Evolutionary conservation across 2,113 vertebrate species (phyloP), one percentile per base, ranked within the genome.

Genomic region (Myrmophylax atrothorax): DNA sequence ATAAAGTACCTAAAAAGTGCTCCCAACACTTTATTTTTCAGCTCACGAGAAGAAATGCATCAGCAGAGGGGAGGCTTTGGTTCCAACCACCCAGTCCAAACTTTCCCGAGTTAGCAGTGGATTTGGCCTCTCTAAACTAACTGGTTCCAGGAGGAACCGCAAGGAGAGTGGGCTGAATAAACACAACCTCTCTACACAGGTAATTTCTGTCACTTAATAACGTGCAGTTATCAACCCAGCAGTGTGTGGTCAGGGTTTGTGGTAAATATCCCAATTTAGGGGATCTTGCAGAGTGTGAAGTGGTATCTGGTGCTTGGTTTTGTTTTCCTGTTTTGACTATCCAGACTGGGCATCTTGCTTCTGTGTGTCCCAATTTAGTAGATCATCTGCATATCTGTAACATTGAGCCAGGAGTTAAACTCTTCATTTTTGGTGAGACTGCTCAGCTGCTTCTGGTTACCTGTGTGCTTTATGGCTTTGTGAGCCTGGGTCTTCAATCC

Each of bases 101-200:
- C 97, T 99, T 82, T 99, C 99, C 52, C 96, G 99, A 13, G 99
- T 99, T 87, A 99, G 99, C 98, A 99, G 99, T 56, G 99, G 99
- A 33, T 99, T 99, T 7, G 99, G 99, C n/a, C 98, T 99, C 49
- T 99, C 99, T 82, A 99, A 99, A 96, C 97, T 99, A 72, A 99
- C 99, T 1, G 99, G 99, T 18, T 99, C 99, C 28, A 98, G 99
- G 22, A 99, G 99, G 90, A 99, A 98, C 97, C 99, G 99, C 88
- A 99, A 99, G 95, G 99, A 99, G 83, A 99, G 98, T 74, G 99
- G 98, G 63, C 98, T 99, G 77, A 98, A 97, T 95, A 99, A 99
- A 93, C 99, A 99, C 97, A 99, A 98, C 80, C 98, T 99, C 55
- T 99, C 99, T 10, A 98, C 99, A 8, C 99, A 99, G 99, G 99